Percentiles rank a stretch among this genome's conserved stretches.
Conservation (phyloP, 2,797 vertebrate species). For the Rhinatrema bivittatum region DNA sequence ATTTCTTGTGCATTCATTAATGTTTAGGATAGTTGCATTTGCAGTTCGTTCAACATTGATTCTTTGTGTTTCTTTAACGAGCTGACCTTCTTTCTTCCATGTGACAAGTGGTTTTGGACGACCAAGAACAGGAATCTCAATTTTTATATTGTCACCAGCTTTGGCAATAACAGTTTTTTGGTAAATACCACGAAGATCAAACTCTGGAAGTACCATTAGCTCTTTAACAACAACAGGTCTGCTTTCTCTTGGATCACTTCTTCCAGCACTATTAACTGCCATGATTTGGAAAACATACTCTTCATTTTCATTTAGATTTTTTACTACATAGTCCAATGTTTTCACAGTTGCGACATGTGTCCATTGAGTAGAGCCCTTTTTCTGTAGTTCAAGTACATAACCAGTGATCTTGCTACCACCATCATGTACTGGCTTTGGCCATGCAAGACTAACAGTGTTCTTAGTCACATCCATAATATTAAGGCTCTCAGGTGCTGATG, state of each 20-base stretch:
- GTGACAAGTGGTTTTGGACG: conserved; percentile 85
- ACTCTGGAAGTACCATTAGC: conserved; percentile 80
- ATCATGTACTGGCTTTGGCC: conserved; percentile 94
- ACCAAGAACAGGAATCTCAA: conserved; percentile 93
- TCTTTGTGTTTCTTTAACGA: conserved; percentile 84
- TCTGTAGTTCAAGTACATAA: conserved; percentile 93
- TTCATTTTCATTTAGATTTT: conserved; percentile 91
- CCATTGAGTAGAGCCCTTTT: conserved; percentile 92
- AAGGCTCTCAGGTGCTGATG: conserved; percentile 83
- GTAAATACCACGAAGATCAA: conserved; percentile 87
- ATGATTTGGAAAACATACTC: conserved; percentile 94
- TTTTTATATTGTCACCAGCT: conserved; percentile 92
- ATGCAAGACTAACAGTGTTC: conserved; percentile 81
- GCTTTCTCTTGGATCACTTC: conserved; percentile 85
- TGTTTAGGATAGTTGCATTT: conserved; percentile 78
- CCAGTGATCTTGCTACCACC: conserved; percentile 93
- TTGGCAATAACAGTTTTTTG: conserved; percentile 85
- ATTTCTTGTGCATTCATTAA: conserved; percentile 79
- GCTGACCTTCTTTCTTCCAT: conserved; percentile 84
- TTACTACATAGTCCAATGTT: conserved; percentile 77
- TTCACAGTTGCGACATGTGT: conserved; percentile 85
- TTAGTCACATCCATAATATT: conserved; percentile 89
- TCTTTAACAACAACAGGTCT: conserved; percentile 82
- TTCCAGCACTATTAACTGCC: conserved; percentile 90
- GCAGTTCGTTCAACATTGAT: conserved; percentile 79